phyloP scores from a whole-genome alignment of 2,797 vertebrate genomes.

The Hyperoplus immaculatus region DNA sequence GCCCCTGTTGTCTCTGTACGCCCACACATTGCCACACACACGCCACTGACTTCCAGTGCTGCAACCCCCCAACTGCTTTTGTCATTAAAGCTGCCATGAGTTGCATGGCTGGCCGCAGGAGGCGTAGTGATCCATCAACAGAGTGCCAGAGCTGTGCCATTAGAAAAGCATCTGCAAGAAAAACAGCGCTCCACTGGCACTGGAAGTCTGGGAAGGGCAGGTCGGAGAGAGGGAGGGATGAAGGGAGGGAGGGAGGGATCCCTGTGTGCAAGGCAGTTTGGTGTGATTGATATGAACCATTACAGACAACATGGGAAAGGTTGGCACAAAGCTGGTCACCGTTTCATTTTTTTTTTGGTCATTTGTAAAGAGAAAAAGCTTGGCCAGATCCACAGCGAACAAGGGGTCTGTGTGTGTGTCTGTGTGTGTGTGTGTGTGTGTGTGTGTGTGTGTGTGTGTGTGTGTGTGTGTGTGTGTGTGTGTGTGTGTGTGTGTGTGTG shows the following conservation, averaged over 20 bases:
- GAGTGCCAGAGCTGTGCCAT: conserved; percentile 71
- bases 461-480: not conserved
- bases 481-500: not conserved
- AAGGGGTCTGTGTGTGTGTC: conserved; percentile 23
- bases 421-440: conserved; percentile 19
- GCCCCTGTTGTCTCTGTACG: conserved; percentile 47
- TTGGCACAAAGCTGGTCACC: conserved; percentile 69
- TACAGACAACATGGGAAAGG: conserved; percentile 77
- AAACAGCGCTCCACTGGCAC: conserved; percentile 75
- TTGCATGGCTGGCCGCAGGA: conserved; percentile 76
- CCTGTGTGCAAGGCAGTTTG: conserved; percentile 67
- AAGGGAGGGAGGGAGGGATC: conserved; percentile 24
- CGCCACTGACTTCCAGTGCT: conserved; percentile 57
- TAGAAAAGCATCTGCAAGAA: conserved; percentile 82
- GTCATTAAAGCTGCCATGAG: conserved; percentile 77
- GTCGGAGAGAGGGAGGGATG: conserved; percentile 38
- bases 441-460: conserved; percentile 26
- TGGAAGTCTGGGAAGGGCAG: conserved; percentile 61
- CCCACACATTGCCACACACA: conserved; percentile 47
- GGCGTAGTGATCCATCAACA: conserved; percentile 77
- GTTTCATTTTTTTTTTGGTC: conserved; percentile 70
- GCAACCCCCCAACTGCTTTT: conserved; percentile 62
- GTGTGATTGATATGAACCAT: conserved; percentile 83
- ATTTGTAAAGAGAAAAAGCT: conserved; percentile 72
- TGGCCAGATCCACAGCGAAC: conserved; percentile 43